These are phyloP conservation scores for Clangula hyemalis DNA, from an alignment of 2,797 vertebrate species.

Conservation along the genomic window DNA sequence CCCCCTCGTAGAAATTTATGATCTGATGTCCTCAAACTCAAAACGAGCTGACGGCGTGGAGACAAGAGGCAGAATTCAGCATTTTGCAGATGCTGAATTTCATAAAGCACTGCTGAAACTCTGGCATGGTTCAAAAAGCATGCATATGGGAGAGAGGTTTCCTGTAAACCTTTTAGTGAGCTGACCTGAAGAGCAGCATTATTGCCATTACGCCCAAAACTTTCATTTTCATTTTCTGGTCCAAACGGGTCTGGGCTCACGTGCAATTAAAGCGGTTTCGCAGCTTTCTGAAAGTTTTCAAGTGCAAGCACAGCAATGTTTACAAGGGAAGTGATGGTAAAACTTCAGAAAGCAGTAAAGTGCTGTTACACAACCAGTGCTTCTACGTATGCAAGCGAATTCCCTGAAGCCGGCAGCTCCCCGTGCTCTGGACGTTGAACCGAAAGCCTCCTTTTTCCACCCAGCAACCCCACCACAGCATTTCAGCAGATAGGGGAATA, in stretches of 20 bases:
- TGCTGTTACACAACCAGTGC: neutral
- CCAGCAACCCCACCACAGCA: neutral
- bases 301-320: neutral
- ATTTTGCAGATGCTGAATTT: neutral
- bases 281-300: neutral
- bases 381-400: neutral
- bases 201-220: neutral
- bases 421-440: neutral
- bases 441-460: neutral
- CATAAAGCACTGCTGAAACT: neutral
- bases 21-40: neutral
- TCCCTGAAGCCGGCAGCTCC: neutral
- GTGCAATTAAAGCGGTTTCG: neutral
- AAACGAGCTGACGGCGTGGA: neutral
- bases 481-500: neutral
- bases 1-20: neutral
- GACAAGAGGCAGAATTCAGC: neutral
- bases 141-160: neutral
- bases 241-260: neutral
- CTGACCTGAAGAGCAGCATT: neutral
- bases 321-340: neutral
- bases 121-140: neutral
- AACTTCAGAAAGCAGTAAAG: neutral
- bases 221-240: constrained; percentile 22
- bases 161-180: neutral